Percentiles rank a stretch among this genome's conserved stretches.
Conservation (phyloP, 2,113 vertebrate species). For the Pitta sordida region DNA sequence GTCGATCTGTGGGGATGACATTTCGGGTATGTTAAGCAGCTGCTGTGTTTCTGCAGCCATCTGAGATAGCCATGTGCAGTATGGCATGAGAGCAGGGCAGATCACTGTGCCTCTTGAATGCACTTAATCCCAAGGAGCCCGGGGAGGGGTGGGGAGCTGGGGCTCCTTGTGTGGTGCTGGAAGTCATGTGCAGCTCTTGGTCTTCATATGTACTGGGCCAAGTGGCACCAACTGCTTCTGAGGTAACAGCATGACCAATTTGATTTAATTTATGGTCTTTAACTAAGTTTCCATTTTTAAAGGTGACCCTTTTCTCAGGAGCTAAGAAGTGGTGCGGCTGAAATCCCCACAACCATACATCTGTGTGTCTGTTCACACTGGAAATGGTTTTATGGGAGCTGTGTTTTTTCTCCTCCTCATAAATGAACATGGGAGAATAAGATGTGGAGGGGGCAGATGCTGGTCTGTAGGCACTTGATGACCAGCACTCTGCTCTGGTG, state of each 20-base stretch:
- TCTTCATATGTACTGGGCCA: not conserved
- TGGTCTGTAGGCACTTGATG: not conserved
- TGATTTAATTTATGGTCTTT: conserved; percentile 34
- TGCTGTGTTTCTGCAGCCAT: conserved; percentile 2
- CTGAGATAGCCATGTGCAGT: not conserved
- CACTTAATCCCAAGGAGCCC: conserved; percentile 39
- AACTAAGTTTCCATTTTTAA: conserved; percentile 11
- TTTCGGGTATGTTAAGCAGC: not conserved
- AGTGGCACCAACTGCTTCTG: not conserved
- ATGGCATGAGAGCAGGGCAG: not conserved
- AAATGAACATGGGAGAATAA: not conserved
- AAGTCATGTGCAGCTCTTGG: not conserved
- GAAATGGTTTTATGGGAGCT: not conserved
- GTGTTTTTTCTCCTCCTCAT: fast-evolving
- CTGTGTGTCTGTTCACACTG: not conserved
- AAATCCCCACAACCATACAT: not conserved
- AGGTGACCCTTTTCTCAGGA: conserved; percentile 7
- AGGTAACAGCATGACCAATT: not conserved
- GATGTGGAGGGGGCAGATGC: not conserved
- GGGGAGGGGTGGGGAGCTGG: not conserved
- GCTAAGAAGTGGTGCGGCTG: fast-evolving
- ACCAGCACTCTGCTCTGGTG: not conserved
- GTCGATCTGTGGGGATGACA: not conserved
- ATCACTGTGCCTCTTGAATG: not conserved
- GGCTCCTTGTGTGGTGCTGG: not conserved